Conservation (phyloP, 2,797 vertebrate genomes). For the Ceryle rudis region DNA sequence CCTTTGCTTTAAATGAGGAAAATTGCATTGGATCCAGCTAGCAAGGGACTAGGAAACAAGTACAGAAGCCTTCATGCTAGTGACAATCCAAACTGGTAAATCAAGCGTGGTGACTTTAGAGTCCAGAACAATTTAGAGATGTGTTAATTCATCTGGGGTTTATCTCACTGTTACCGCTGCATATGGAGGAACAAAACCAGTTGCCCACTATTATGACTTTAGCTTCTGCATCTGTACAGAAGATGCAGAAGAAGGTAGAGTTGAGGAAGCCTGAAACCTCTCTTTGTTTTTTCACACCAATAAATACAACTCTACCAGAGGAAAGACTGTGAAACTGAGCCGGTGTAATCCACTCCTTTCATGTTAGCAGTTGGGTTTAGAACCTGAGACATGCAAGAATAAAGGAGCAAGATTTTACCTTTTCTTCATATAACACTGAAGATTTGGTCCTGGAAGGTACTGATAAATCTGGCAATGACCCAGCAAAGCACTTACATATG, state of each 20-base stretch:
- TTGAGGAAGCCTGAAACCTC: background rate
- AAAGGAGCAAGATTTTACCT: background rate
- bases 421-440: background rate
- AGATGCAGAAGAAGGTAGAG: fast-evolving
- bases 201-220: fast-evolving
- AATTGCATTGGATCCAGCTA: too few relatives aligned
- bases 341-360: background rate
- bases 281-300: background rate
- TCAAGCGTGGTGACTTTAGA: too few relatives aligned
- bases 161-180: background rate
- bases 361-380: background rate
- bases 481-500: fast-evolving
- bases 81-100: too few relatives aligned
- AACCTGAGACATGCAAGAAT: background rate
- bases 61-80: too few relatives aligned
- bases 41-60: too few relatives aligned
- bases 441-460: background rate
- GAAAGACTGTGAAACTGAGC: background rate
- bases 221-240: background rate
- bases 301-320: background rate
- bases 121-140: background rate
- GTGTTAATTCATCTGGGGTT: background rate
- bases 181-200: background rate
- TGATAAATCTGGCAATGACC: background rate
- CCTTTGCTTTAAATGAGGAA: background rate